Evolutionary conservation across 1,140 invertebrate genomes (phyloP), one percentile per base, ranked within the genome.

Genomic region (Forficula auricularia): DNA sequence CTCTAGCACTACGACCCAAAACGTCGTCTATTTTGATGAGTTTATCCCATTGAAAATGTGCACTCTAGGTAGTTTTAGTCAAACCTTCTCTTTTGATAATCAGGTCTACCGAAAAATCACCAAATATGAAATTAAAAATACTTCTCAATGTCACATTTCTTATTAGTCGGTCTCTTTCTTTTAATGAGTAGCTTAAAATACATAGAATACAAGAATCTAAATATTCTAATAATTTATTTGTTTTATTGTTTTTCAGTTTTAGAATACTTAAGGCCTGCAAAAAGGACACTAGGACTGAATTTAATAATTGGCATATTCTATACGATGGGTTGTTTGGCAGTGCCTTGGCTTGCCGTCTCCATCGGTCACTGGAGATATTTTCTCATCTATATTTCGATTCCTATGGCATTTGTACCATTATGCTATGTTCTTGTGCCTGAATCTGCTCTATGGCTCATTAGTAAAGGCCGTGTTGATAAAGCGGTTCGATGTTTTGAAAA

Each of bases 401-500:
- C 71, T n/a, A 63, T 71, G 34, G 48, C 62, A 0, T 39, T 62
- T 19, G 57, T 70, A 30, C 52, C 60, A 8, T 47, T 58, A 3
- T 72, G 58, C 50, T 71, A 65, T 47, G 62, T 64, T 43, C 51
- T 66, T 40, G 58, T 59, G 30, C 67, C 73, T 49, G 73, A 76
- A 56, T 73, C 71, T 41, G 72, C 71, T 0, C 64, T 71, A 46
- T 77, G 73, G 73, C 55, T 76, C 20, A 60, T 75, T 10, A 70
- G 70, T 19, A 62, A 69, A 50, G 70, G 70, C 2, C 56, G 64
- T 20, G 57, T 64, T 2, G 63, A 70, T 13, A 59, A 70, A 19
- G 71, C 72, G 15, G 62, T 70, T 2, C 45, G 57, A 27, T 64
- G 72, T 41, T 64, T 75, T 22, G 52, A 58, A 48, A 59, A 55